phyloP scores from a whole-genome alignment of 2,797 vertebrate species.

The Spondyliosoma cantharus region DNA sequence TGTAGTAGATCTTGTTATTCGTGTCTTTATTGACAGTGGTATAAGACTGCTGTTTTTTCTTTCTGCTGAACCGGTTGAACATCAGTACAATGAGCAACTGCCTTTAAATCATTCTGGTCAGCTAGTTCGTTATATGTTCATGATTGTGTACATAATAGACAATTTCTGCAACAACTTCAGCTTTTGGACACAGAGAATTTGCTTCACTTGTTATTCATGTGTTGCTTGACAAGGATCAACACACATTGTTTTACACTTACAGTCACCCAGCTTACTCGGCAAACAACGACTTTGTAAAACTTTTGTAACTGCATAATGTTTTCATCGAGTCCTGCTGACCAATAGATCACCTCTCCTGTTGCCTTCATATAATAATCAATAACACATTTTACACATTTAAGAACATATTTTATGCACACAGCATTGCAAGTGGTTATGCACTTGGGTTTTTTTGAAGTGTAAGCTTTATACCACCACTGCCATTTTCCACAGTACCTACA shows the following conservation, averaged over 20 bases:
- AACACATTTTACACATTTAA: neutral
- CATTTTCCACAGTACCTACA: neutral
- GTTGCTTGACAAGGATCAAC: constrained; percentile 3
- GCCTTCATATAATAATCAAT: constrained; percentile 8
- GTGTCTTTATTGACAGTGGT: neutral
- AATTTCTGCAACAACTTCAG: neutral
- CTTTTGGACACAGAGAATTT: neutral
- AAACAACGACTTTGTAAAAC: neutral
- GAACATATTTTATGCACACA: neutral
- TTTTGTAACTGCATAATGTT: neutral
- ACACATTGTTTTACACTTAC: neutral
- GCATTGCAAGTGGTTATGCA: neutral
- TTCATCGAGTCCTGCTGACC: neutral
- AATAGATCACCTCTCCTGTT: constrained; percentile 1
- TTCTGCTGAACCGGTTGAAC: neutral
- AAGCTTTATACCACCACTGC: neutral
- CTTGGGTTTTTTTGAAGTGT: neutral
- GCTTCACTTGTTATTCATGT: neutral
- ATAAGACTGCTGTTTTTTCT: neutral
- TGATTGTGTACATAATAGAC: neutral
- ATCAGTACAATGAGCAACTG: neutral
- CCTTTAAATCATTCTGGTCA: constrained; percentile 6
- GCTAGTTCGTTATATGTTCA: neutral
- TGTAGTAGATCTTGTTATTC: too few relatives aligned
- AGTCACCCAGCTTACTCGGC: constrained; percentile 1